These are phyloP conservation scores for Sebastes fasciatus DNA, from an alignment of 2,113 vertebrate genomes.

Conservation along the genomic window DNA sequence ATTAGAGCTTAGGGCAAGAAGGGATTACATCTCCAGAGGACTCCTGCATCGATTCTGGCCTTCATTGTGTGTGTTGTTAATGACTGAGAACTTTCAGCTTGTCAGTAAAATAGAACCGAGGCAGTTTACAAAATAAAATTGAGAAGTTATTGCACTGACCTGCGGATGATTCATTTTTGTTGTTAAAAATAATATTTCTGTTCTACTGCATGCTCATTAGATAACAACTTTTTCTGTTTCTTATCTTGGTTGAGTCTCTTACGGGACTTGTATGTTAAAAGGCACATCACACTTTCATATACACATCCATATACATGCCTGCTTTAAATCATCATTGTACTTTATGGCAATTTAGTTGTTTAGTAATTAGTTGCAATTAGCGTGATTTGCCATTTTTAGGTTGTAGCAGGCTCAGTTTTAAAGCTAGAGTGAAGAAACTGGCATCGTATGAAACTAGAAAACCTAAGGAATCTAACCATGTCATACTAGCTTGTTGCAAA, in stretches of 20 bases:
- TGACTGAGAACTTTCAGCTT: conserved; percentile 55
- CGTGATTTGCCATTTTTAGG: too few species aligned
- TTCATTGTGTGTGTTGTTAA: conserved; percentile 50
- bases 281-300: not conserved
- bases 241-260: not conserved
- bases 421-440: too few species aligned
- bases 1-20: conserved; percentile 59
- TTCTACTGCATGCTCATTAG: not conserved
- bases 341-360: not conserved
- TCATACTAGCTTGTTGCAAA: too few species aligned
- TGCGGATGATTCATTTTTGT: not conserved
- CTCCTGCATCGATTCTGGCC: conserved; percentile 58
- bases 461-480: too few species aligned
- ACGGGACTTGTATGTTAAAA: not conserved
- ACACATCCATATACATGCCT: not conserved
- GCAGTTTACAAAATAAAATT: not conserved
- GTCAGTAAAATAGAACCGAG: not conserved
- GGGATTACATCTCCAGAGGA: conserved; percentile 66
- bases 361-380: too few species aligned
- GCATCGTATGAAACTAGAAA: too few species aligned
- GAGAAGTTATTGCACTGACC: not conserved
- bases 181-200: not conserved
- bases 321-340: not conserved
- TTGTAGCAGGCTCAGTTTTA: too few species aligned
- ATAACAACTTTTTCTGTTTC: not conserved